These are phyloP conservation scores for Saguinus midas DNA, from an alignment of 2,113 vertebrate species.

Conservation along the genomic window DNA sequence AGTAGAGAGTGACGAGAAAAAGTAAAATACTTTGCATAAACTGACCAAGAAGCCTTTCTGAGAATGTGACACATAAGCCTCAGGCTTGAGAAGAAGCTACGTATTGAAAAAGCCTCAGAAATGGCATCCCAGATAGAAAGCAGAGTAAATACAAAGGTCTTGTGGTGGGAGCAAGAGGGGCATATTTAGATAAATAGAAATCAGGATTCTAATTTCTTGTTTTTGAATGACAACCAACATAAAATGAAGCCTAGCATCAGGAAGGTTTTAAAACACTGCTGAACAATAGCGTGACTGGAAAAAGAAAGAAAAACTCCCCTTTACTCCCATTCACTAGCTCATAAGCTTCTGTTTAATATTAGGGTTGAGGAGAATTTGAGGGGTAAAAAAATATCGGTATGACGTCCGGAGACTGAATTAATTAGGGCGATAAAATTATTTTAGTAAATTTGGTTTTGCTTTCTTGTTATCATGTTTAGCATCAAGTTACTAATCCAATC, in stretches of 20 bases:
- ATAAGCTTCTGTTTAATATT: not conserved
- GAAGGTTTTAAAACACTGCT: not conserved
- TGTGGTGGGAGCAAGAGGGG: fast-evolving
- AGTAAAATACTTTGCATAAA: not conserved
- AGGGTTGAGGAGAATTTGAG: not conserved
- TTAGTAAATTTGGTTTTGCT: conserved; percentile 26
- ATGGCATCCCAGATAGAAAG: not conserved
- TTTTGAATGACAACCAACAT: not conserved
- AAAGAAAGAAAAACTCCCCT: not conserved
- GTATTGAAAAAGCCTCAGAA: not conserved
- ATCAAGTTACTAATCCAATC: conserved; percentile 21
- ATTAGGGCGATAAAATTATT: not conserved
- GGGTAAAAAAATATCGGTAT: not conserved
- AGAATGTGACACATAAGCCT: not conserved
- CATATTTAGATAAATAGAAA: not conserved
- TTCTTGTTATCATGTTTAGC: not conserved
- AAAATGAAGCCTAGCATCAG: not conserved
- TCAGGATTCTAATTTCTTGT: not conserved
- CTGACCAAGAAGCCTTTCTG: not conserved
- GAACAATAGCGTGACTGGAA: not conserved
- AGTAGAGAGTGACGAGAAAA: not conserved
- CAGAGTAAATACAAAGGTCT: not conserved
- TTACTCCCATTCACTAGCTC: not conserved
- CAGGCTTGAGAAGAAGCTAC: not conserved
- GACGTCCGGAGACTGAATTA: not conserved